Percentiles rank a stretch among this genome's conserved stretches.
phyloP scores from a whole-genome alignment of 2,797 vertebrate genomes.

The Enteromius fasciolatus region DNA sequence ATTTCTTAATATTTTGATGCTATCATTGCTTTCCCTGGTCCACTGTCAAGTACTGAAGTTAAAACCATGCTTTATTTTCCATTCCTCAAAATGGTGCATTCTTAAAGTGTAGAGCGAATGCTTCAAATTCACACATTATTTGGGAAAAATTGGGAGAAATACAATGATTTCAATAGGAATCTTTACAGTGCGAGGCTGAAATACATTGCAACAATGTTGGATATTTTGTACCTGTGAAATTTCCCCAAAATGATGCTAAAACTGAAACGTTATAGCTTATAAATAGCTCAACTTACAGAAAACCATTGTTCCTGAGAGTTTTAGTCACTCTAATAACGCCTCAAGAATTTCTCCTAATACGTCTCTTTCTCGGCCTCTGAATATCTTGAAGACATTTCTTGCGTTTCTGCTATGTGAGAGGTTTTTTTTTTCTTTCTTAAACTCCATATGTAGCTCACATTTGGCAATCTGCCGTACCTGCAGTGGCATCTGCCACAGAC shows the following conservation, averaged over 20 bases:
- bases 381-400: constrained; percentile 17
- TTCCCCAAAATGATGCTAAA: neutral
- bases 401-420: constrained; percentile 42
- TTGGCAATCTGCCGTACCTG: constrained; percentile 65
- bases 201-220: neutral
- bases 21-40: neutral
- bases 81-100: neutral
- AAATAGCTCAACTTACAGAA: neutral
- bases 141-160: neutral
- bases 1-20: neutral
- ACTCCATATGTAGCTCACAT: constrained; percentile 72
- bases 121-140: neutral
- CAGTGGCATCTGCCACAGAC: constrained; percentile 64
- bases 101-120: neutral
- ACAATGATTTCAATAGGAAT: neutral
- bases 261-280: neutral
- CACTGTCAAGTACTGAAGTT: neutral
- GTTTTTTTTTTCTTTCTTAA: constrained; percentile 35
- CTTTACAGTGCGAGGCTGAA: neutral
- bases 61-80: neutral
- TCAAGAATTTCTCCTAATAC: constrained; percentile 1
- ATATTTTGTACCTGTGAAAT: neutral
- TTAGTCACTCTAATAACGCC: neutral
- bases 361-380: constrained; percentile 8
- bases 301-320: neutral